A percentile compares a stretch with the other conserved stretches of the same genome.
Evolutionary conservation across 2,888 invertebrate species (phyloP).

Genomic region (Drosophila robusta): DNA sequence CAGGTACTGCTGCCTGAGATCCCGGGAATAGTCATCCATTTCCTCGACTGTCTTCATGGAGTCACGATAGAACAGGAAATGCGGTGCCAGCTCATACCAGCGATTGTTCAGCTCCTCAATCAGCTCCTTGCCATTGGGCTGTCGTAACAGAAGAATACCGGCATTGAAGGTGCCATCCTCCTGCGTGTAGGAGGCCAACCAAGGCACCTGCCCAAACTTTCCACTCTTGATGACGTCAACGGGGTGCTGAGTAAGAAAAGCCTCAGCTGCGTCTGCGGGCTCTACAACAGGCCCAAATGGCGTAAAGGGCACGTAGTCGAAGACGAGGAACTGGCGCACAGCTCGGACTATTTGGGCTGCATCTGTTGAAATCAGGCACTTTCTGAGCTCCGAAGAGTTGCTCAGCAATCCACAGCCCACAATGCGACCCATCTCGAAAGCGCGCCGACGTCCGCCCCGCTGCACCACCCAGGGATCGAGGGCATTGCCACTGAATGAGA

Average conservation of each 20-base stretch:
- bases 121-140: constrained; percentile 15
- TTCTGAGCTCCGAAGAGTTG: constrained; percentile 86
- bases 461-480: constrained; percentile 88
- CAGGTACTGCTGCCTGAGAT: constrained; percentile 28
- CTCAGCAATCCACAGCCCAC: constrained; percentile 87
- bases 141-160: constrained; percentile 5
- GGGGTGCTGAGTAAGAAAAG: constrained; percentile 89
- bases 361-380: constrained; percentile 15
- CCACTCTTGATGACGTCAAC: constrained; percentile 87
- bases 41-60: constrained; percentile 9
- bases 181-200: constrained; percentile 87
- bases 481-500: constrained; percentile 89
- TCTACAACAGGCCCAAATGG: constrained; percentile 91
- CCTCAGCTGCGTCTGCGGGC: constrained; percentile 84
- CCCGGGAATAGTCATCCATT: constrained; percentile 20
- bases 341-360: constrained; percentile 30
- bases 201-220: constrained; percentile 88
- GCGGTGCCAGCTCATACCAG: constrained; percentile 35
- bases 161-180: constrained; percentile 40
- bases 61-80: constrained; percentile 34
- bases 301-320: constrained; percentile 89
- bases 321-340: constrained; percentile 81
- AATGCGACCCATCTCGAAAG: constrained; percentile 87
- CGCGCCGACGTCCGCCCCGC: constrained; percentile 86
- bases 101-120: constrained; percentile 33